Conservation (phyloP, 1,140 invertebrate genomes). For the Drosophila persimilis region DNA sequence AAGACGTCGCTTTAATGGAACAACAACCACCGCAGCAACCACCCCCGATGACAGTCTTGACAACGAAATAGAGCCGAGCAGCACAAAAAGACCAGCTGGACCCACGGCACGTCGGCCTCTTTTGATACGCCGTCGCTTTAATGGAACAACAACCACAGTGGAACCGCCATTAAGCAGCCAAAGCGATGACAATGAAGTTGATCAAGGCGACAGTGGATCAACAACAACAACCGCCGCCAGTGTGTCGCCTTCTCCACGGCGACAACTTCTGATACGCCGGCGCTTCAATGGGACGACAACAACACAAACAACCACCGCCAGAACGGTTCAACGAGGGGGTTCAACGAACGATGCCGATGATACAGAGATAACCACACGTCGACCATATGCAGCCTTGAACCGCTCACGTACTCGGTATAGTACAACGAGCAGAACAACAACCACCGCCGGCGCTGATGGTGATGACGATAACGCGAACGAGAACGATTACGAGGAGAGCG, state of each 20-base stretch:
- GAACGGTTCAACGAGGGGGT: not conserved
- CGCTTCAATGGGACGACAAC: slow-evolving; percentile 32
- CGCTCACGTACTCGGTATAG: slow-evolving; percentile 53
- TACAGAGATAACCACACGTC: slow-evolving; percentile 44
- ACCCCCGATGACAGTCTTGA: not conserved
- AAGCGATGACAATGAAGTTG: slow-evolving; percentile 10
- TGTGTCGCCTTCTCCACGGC: not conserved
- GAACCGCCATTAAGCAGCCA: not conserved
- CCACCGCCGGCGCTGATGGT: slow-evolving; percentile 16
- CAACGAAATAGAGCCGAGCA: not conserved
- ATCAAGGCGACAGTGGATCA: slow-evolving; percentile 8
- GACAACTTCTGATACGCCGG: slow-evolving; percentile 43
- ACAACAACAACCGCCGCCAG: slow-evolving; percentile 11
- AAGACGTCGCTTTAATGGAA: not conserved
- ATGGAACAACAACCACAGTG: slow-evolving; percentile 14
- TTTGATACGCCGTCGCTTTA: slow-evolving; percentile 39
- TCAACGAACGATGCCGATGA: slow-evolving; percentile 20
- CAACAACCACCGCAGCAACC: not conserved
- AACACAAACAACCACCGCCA: slow-evolving; percentile 13
- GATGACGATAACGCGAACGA: slow-evolving; percentile 13
- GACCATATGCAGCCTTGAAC: slow-evolving; percentile 49
- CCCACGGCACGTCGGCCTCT: slow-evolving; percentile 23
- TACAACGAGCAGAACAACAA: slow-evolving; percentile 22
- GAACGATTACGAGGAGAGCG: slow-evolving; percentile 1
- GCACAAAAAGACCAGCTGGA: not conserved